These are phyloP conservation scores for Acleris literana DNA, from an alignment of 2,888 invertebrate species.

Conservation along the genomic window DNA sequence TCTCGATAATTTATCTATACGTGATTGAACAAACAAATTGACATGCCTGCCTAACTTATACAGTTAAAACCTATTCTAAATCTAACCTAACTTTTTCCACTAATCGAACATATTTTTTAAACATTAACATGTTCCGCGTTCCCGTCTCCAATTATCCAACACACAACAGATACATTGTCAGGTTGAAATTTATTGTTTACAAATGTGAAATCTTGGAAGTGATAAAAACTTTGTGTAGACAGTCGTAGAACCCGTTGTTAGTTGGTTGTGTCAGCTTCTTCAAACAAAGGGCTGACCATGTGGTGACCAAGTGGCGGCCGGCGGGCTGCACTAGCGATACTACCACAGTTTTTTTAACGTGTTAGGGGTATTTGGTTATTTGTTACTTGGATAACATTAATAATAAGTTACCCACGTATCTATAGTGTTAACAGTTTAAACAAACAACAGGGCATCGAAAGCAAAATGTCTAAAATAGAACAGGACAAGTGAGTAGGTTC, in stretches of 20 bases:
- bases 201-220: constrained; percentile 47
- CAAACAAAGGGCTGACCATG: constrained; percentile 67
- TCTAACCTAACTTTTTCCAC: too few species aligned
- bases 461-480: too few species aligned
- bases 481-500: too few species aligned
- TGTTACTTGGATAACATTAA: not conserved
- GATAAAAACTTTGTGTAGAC: constrained; percentile 50
- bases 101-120: too few species aligned
- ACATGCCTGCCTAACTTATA: too few species aligned
- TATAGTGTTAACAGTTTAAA: too few species aligned
- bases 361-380: not conserved
- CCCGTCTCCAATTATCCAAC: constrained; percentile 25
- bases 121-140: constrained; percentile 20
- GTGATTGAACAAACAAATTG: too few species aligned
- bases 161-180: constrained; percentile 35
- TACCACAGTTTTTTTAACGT: constrained; percentile 41
- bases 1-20: too few species aligned
- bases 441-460: too few species aligned
- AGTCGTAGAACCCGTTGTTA: constrained; percentile 45
- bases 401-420: too few species aligned
- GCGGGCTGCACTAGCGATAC: constrained; percentile 23
- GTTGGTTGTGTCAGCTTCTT: constrained; percentile 46
- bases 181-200: constrained; percentile 47
- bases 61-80: too few species aligned
- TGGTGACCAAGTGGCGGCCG: constrained; percentile 71